A percentile compares a stretch with the other conserved stretches of the same genome.
Conservation (phyloP, 1,140 invertebrate genomes). For the Euura lappo region DNA sequence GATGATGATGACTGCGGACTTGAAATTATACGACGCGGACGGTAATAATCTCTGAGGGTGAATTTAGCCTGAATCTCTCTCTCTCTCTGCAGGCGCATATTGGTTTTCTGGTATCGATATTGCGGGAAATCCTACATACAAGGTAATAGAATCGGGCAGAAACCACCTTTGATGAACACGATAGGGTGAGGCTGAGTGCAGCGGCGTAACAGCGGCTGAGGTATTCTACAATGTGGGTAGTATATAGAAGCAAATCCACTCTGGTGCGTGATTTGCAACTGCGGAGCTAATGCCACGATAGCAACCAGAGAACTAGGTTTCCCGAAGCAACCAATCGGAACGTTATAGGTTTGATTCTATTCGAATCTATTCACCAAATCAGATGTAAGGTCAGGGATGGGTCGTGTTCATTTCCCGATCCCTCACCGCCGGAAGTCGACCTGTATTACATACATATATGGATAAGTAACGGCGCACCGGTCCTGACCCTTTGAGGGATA, state of each 20-base stretch:
- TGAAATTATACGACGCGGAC: too few species aligned
- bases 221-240: too few species aligned
- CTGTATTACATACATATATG: not conserved
- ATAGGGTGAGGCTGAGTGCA: not conserved
- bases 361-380: not conserved
- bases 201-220: too few species aligned
- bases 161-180: not conserved
- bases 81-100: not conserved
- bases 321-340: not conserved
- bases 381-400: not conserved
- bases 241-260: not conserved
- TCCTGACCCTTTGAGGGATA: too few species aligned
- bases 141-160: not conserved
- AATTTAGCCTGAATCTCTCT: not conserved
- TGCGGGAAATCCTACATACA: not conserved
- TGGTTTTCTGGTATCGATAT: not conserved
- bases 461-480: not conserved
- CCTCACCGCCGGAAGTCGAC: not conserved
- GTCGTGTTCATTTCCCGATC: not conserved
- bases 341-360: not conserved
- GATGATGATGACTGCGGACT: too few species aligned
- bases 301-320: too few species aligned
- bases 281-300: not conserved
- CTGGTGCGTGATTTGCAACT: not conserved
- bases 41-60: not conserved